phyloP scores from a whole-genome alignment of 2,113 vertebrate species.

The Bos indicus region DNA sequence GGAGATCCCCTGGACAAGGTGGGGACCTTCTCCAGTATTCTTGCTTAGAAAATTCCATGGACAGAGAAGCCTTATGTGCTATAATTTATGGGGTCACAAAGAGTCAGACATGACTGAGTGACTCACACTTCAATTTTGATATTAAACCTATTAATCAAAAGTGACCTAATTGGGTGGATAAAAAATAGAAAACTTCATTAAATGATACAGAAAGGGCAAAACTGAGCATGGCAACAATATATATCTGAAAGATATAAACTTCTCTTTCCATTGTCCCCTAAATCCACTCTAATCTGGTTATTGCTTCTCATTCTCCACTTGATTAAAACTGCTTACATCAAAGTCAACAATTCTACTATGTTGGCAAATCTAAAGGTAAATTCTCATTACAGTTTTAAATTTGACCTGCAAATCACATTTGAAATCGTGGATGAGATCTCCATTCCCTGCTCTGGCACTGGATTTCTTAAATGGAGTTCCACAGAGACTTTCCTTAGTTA shows the following conservation, averaged over 20 bases:
- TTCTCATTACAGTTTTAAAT: neutral
- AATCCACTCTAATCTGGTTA: neutral
- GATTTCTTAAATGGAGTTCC: neutral
- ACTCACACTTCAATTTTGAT: neutral
- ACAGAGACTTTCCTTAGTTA: neutral
- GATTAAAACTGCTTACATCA: neutral
- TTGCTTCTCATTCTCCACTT: neutral
- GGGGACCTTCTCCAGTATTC: neutral
- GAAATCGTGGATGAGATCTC: neutral
- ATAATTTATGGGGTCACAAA: neutral
- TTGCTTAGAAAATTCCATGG: neutral
- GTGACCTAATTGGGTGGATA: neutral
- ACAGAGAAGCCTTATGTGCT: neutral
- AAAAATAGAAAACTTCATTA: neutral
- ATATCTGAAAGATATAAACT: neutral
- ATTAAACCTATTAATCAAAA: neutral
- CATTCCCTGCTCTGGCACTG: neutral
- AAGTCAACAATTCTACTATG: neutral
- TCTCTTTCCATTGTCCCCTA: neutral
- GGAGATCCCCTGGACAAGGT: neutral
- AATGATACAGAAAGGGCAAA: neutral
- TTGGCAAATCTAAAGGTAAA: neutral
- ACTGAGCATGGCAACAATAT: neutral
- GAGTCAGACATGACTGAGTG: neutral
- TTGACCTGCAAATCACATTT: neutral